phyloP scores from a whole-genome alignment of 2,113 vertebrate genomes.

The Boulengeromyrus knoepffleri region DNA sequence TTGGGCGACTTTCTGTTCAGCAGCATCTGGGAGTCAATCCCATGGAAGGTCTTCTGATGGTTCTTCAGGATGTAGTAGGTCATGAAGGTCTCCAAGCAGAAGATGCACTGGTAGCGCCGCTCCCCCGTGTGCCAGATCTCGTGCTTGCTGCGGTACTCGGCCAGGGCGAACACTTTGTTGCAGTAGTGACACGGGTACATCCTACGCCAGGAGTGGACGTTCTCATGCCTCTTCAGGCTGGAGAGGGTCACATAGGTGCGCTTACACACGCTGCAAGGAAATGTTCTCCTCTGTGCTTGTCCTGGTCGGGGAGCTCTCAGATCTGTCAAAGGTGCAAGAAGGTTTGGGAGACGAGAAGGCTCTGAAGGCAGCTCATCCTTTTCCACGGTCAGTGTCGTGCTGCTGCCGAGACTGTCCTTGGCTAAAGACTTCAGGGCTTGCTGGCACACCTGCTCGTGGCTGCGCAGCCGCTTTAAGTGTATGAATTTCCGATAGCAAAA shows the following conservation, averaged over 20 bases:
- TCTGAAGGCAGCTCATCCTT: not conserved
- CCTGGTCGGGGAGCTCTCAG: conserved; percentile 28
- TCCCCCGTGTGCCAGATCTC: conserved; percentile 98
- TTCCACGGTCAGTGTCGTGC: not conserved
- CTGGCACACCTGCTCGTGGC: conserved; percentile 76
- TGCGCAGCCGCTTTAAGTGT: conserved; percentile 73
- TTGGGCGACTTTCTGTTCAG: conserved; percentile 84
- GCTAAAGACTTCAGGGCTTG: not conserved
- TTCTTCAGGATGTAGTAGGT: conserved; percentile 98
- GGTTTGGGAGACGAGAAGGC: conserved; percentile 28
- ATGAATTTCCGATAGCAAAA: conserved; percentile 86
- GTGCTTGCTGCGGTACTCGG: conserved; percentile 93
- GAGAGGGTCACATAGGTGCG: conserved; percentile 89
- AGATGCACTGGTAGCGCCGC: conserved; percentile 94
- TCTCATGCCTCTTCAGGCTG: conserved; percentile 89
- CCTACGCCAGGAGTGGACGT: conserved; percentile 94
- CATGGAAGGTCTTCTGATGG: conserved; percentile 95
- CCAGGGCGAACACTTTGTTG: conserved; percentile 92
- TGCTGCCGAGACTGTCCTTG: conserved; percentile 32
- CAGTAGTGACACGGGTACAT: conserved; percentile 97
- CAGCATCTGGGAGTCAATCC: conserved; percentile 84
- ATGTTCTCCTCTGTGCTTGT: conserved; percentile 62
- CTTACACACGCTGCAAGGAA: conserved; percentile 86
- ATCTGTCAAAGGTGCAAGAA: not conserved
- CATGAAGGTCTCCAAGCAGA: conserved; percentile 96